These are phyloP conservation scores for Araneus ventricosus DNA, from an alignment of 1,140 invertebrate genomes.

Conservation along the genomic window DNA sequence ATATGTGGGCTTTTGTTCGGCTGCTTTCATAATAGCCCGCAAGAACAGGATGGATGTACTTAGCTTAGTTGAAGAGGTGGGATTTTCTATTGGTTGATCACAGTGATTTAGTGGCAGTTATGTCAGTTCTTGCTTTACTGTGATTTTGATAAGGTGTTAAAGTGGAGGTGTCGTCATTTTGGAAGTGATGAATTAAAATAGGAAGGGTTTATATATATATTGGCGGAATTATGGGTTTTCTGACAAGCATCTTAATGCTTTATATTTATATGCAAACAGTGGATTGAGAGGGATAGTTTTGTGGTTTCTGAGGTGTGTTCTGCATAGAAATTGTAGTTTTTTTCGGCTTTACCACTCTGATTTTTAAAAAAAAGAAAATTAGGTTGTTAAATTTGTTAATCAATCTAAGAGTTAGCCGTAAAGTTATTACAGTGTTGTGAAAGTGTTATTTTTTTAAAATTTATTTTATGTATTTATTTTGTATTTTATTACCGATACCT, in stretches of 20 bases:
- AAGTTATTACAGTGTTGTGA: too few species aligned
- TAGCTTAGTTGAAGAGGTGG: neutral
- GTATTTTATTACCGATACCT: too few species aligned
- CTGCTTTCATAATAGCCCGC: neutral
- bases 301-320: too few species aligned
- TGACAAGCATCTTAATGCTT: neutral
- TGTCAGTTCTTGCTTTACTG: neutral
- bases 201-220: neutral
- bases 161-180: neutral
- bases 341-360: too few species aligned
- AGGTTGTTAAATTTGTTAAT: too few species aligned
- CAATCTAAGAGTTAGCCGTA: too few species aligned
- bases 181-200: too few species aligned
- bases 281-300: too few species aligned
- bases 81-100: neutral
- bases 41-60: neutral
- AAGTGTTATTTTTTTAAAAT: too few species aligned
- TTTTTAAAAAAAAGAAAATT: too few species aligned
- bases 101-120: neutral
- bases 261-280: neutral
- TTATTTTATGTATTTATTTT: too few species aligned
- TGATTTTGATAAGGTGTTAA: neutral
- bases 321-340: too few species aligned
- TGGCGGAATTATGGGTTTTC: neutral
- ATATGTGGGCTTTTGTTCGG: neutral